Evolutionary conservation across 2,888 invertebrate genomes (phyloP).

Genomic region (Xanthia icteritia): DNA sequence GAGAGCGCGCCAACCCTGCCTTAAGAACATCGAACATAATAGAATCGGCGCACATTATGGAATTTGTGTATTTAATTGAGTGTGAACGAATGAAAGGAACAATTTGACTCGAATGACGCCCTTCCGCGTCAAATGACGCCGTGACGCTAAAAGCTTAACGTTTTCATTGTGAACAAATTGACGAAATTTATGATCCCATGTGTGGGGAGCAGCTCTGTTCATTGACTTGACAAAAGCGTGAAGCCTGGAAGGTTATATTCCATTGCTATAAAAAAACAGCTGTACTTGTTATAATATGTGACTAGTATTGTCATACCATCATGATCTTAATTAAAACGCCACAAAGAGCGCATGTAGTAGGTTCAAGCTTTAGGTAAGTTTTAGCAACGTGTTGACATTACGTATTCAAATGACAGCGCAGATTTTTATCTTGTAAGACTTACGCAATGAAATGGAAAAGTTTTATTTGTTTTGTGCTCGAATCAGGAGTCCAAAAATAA

Average conservation of each 20-base stretch:
- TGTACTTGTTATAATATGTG: neutral
- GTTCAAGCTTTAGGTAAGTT: neutral
- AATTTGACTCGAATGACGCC: constrained; percentile 74
- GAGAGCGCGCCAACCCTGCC: constrained; percentile 53
- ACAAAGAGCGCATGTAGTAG: neutral
- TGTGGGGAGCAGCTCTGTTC: constrained; percentile 31
- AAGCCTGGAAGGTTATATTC: too few species aligned
- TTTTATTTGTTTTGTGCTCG: neutral
- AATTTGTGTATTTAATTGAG: constrained; percentile 84
- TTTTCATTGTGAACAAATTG: constrained; percentile 61
- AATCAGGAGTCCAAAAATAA: constrained; percentile 10
- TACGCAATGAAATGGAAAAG: constrained; percentile 12
- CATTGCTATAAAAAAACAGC: too few species aligned
- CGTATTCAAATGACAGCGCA: neutral
- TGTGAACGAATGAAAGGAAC: constrained; percentile 78
- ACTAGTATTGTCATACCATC: neutral
- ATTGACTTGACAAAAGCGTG: constrained; percentile 1
- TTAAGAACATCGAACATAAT: constrained; percentile 52
- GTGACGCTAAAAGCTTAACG: constrained; percentile 58
- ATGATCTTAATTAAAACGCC: neutral
- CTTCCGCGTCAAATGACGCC: constrained; percentile 68
- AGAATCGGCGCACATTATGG: constrained; percentile 61
- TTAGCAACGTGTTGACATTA: neutral
- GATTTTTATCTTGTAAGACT: constrained; percentile 6
- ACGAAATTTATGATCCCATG: constrained; percentile 53